Conservation (phyloP, 2,888 invertebrate species). For the Palloptera scutellata region DNA sequence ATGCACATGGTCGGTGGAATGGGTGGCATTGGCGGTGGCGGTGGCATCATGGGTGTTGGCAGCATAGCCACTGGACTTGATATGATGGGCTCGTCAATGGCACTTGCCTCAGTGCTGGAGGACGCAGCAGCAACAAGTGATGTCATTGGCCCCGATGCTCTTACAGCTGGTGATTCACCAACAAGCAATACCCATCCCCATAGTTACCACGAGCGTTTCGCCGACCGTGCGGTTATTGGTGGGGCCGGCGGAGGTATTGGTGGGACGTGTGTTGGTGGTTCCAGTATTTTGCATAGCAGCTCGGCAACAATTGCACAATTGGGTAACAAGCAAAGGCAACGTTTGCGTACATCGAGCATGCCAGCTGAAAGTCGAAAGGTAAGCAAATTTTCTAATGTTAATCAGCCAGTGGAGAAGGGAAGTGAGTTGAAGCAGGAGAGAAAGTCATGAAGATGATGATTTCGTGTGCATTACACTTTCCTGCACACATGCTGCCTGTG, state of each 20-base stretch:
- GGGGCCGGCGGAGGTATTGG: conserved; percentile 27
- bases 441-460: neutral
- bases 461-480: too few relatives aligned
- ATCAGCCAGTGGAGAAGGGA: neutral
- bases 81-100: conserved; percentile 38
- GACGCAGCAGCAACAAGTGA: conserved; percentile 42
- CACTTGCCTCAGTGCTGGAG: conserved; percentile 43
- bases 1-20: conserved; percentile 30
- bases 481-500: too few relatives aligned
- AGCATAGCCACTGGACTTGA: conserved; percentile 34
- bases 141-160: conserved; percentile 15
- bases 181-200: conserved; percentile 22
- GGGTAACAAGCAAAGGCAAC: conserved; percentile 54
- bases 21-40: conserved; percentile 26
- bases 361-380: conserved; percentile 63
- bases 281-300: conserved; percentile 43
- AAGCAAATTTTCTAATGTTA: conserved; percentile 32
- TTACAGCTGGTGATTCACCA: conserved; percentile 38
- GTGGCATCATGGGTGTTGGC: conserved; percentile 25
- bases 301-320: conserved; percentile 51
- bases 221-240: conserved; percentile 23
- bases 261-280: conserved; percentile 28
- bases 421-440: neutral
- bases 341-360: conserved; percentile 63
- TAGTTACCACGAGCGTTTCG: conserved; percentile 21